A percentile compares a stretch with the other conserved stretches of the same genome.
These are phyloP conservation scores for Drosophila nigritarsus DNA, from an alignment of 2,888 invertebrate species.

Conservation along the genomic window DNA sequence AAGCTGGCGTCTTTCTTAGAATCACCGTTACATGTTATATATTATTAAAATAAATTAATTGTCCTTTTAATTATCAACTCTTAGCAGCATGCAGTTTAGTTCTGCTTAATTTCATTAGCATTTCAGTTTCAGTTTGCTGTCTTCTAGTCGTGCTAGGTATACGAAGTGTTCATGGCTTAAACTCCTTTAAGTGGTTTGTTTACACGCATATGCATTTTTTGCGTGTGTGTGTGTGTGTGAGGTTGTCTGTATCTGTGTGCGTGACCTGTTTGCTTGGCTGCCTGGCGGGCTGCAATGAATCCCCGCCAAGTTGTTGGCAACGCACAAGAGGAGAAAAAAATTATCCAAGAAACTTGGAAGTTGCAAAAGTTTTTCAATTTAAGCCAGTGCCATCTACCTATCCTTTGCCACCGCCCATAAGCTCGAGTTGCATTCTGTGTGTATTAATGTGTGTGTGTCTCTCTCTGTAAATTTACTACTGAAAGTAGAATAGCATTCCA, in stretches of 20 bases:
- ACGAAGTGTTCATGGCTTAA: constrained; percentile 31
- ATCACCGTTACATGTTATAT: background rate
- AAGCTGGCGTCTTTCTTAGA: background rate
- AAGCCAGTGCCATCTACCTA: constrained; percentile 40
- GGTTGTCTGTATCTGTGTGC: constrained; percentile 14
- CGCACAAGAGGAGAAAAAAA: constrained; percentile 32
- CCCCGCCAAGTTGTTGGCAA: constrained; percentile 49
- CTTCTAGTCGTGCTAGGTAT: constrained; percentile 29
- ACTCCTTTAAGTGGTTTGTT: constrained; percentile 23
- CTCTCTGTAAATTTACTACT: constrained; percentile 71
- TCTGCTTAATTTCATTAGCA: constrained; percentile 12
- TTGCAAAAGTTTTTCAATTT: constrained; percentile 77
- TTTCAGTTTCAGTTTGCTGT: constrained; percentile 16
- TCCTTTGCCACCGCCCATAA: background rate
- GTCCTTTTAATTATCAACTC: background rate
- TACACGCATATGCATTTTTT: constrained; percentile 28
- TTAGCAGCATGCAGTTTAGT: background rate
- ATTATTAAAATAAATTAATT: background rate
- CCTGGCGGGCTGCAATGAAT: constrained; percentile 63
- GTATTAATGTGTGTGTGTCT: background rate
- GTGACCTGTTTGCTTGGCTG: constrained; percentile 38
- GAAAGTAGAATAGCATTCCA: constrained; percentile 59
- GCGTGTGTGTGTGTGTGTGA: constrained; percentile 10
- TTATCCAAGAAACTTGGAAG: constrained; percentile 64
- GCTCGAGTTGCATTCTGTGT: constrained; percentile 21